Conservation (phyloP, 2,113 vertebrate species). For the Chionis minor region DNA sequence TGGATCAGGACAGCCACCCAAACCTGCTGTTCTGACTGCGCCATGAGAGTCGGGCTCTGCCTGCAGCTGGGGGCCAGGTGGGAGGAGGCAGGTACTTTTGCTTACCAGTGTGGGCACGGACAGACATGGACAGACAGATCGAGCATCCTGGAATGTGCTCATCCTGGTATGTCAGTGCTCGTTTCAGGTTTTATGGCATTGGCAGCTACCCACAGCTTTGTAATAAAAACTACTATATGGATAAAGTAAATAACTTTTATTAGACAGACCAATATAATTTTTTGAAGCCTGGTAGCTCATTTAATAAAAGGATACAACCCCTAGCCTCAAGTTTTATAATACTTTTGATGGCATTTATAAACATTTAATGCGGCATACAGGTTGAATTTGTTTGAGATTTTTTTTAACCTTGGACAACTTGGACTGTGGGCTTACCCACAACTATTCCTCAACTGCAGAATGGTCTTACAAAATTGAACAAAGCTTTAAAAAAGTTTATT, state of each 20-base stretch:
- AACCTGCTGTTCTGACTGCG: neutral
- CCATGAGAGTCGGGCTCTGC: fast-evolving
- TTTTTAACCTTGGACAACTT: neutral
- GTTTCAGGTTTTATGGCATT: fast-evolving
- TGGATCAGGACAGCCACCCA: neutral
- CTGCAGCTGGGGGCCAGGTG: fast-evolving
- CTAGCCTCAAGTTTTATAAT: neutral
- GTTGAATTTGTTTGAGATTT: neutral
- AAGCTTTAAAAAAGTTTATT: neutral
- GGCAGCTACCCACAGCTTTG: neutral
- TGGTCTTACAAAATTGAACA: neutral
- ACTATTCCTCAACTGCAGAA: neutral
- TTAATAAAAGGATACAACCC: neutral
- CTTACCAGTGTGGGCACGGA: neutral
- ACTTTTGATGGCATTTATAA: neutral
- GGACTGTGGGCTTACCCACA: neutral
- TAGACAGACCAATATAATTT: neutral
- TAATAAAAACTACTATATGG: neutral
- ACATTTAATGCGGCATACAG: neutral
- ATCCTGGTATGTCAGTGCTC: neutral
- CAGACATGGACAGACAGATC: neutral
- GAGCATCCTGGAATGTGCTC: neutral
- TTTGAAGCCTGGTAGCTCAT: neutral
- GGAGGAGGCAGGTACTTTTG: neutral
- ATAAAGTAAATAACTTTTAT: neutral